Conservation (phyloP, 2,797 vertebrate species). For the Cossypha heuglini region DNA sequence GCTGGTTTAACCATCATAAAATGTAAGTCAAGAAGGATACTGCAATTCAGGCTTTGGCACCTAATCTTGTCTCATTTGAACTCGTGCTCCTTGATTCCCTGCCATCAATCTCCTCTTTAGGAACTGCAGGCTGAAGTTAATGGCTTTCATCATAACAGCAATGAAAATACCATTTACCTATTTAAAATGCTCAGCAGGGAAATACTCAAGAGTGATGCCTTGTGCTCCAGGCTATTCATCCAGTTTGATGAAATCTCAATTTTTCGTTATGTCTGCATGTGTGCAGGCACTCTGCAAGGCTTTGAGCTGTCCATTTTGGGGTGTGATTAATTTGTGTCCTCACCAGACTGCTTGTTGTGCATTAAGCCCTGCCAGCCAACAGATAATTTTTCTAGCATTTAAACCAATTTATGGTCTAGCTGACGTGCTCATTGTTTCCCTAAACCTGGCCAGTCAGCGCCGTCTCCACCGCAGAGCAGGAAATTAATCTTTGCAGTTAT, state of each 20-base stretch:
- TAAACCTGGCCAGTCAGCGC: constrained; percentile 35
- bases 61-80: background rate
- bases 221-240: constrained; percentile 1
- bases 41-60: background rate
- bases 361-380: background rate
- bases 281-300: background rate
- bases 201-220: background rate
- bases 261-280: background rate
- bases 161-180: constrained; percentile 26
- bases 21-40: background rate
- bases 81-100: background rate
- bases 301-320: background rate
- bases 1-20: background rate
- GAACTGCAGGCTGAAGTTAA: background rate
- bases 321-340: background rate
- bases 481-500: constrained; percentile 35
- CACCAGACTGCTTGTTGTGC: background rate
- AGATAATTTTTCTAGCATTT: constrained; percentile 43
- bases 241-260: background rate
- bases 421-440: background rate
- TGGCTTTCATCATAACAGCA: background rate
- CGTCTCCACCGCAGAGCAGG: background rate
- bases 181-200: background rate
- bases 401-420: constrained; percentile 12
- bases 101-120: background rate